Conservation (phyloP, 2,888 invertebrate genomes). For the Malthinus flaveolus region DNA sequence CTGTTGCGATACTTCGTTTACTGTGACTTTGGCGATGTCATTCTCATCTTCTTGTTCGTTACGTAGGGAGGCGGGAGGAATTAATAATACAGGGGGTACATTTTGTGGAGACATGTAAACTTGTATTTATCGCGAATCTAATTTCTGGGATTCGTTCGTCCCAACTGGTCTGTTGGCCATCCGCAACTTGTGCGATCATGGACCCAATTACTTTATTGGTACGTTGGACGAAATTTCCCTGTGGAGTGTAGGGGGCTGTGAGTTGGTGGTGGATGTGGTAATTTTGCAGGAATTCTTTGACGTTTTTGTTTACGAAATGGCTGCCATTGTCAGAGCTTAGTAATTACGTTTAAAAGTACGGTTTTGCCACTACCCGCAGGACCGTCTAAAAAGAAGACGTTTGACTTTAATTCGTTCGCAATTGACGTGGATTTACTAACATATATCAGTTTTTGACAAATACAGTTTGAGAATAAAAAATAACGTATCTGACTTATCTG, state of each 20-base stretch:
- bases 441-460: too few relatives aligned
- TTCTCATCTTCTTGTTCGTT: too few relatives aligned
- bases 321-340: constrained; percentile 41
- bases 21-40: too few relatives aligned
- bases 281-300: not conserved
- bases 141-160: constrained; percentile 36
- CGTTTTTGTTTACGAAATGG: constrained; percentile 30
- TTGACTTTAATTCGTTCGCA: too few relatives aligned
- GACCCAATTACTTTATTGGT: constrained; percentile 42
- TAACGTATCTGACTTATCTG: too few relatives aligned
- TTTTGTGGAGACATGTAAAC: constrained; percentile 35
- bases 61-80: too few relatives aligned
- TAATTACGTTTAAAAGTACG: too few relatives aligned
- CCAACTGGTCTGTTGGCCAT: constrained; percentile 38
- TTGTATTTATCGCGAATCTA: constrained; percentile 37
- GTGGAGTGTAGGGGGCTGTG: constrained; percentile 27
- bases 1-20: too few relatives aligned
- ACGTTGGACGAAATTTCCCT: constrained; percentile 45
- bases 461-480: too few relatives aligned
- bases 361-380: too few relatives aligned
- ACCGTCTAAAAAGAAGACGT: too few relatives aligned
- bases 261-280: not conserved
- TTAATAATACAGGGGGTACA: constrained; percentile 37
- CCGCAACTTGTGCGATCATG: constrained; percentile 42
- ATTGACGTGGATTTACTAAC: too few relatives aligned